Percentiles rank a stretch among this genome's conserved stretches.
phyloP scores from a whole-genome alignment of 2,797 vertebrate genomes.

The Acanthurus lineatus region DNA sequence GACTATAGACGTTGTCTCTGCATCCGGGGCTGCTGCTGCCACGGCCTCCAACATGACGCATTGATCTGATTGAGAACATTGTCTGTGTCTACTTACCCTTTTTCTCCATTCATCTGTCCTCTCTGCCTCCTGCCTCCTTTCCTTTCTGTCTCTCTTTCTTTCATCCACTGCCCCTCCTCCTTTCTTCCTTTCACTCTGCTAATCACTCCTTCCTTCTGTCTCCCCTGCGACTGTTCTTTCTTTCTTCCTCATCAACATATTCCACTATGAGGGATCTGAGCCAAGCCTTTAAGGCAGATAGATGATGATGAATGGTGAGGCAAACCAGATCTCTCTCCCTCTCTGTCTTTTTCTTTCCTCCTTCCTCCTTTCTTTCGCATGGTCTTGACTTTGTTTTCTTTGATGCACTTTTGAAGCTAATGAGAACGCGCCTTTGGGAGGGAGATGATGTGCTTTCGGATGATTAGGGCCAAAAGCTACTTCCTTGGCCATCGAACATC shows the following conservation, averaged over 20 bases:
- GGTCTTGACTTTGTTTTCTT: constrained; percentile 69
- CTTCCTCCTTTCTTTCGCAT: constrained; percentile 51
- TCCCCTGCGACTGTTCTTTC: constrained; percentile 45
- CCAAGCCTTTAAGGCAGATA: constrained; percentile 73
- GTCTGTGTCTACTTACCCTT: constrained; percentile 44
- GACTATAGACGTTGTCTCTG: constrained; percentile 58
- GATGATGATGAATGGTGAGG: constrained; percentile 74
- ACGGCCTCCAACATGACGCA: constrained; percentile 50
- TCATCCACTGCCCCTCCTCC: constrained; percentile 57
- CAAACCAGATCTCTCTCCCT: constrained; percentile 52
- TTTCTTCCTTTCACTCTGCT: constrained; percentile 54
- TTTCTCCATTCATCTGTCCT: constrained; percentile 62
- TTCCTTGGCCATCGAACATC: constrained; percentile 65
- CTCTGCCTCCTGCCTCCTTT: constrained; percentile 59
- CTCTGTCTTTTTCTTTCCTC: constrained; percentile 28
- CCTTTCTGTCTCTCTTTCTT: constrained; percentile 49
- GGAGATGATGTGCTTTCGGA: constrained; percentile 63
- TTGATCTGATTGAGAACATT: constrained; percentile 62
- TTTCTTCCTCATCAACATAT: constrained; percentile 73
- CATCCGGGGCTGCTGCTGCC: constrained; percentile 44
- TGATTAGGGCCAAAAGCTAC: constrained; percentile 67
- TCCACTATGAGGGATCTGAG: constrained; percentile 63
- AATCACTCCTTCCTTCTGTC: constrained; percentile 66
- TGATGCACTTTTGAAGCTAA: constrained; percentile 70
- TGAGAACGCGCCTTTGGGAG: constrained; percentile 63